Conservation (phyloP, 37 sponge, comb jelly and placozoan species). For the Theonella swinhoei region DNA sequence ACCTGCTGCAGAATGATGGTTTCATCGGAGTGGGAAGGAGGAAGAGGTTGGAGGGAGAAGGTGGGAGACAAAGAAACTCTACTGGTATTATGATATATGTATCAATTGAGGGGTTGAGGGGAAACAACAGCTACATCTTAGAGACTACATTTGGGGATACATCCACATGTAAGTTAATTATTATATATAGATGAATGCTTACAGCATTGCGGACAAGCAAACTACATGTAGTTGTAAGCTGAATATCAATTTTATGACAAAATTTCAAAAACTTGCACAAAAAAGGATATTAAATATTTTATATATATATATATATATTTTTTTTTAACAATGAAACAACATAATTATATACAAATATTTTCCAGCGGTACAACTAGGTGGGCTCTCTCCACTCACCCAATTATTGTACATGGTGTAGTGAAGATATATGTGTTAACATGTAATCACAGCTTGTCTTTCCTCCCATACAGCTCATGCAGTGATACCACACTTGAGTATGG, state of each 20-base stretch:
- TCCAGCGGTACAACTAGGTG: neutral
- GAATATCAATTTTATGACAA: too few relatives aligned
- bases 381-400: too few relatives aligned
- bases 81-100: slow-evolving; percentile 15
- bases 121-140: slow-evolving; percentile 5
- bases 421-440: neutral
- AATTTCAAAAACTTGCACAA: too few relatives aligned
- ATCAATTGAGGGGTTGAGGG: slow-evolving; percentile 19
- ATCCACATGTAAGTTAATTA: neutral
- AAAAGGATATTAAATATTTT: neutral
- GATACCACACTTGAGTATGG: too few relatives aligned
- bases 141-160: slow-evolving; percentile 18
- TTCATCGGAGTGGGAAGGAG: neutral
- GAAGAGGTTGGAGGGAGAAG: neutral
- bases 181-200: neutral
- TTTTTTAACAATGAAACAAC: neutral
- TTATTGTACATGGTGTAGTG: neutral
- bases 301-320: neutral
- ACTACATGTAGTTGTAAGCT: too few relatives aligned
- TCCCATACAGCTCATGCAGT: neutral
- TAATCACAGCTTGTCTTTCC: neutral
- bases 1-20: neutral
- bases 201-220: too few relatives aligned
- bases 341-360: neutral
- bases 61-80: neutral